Evolutionary conservation across 1,140 invertebrate species (phyloP).

Genomic region (Eciton burchellii): DNA sequence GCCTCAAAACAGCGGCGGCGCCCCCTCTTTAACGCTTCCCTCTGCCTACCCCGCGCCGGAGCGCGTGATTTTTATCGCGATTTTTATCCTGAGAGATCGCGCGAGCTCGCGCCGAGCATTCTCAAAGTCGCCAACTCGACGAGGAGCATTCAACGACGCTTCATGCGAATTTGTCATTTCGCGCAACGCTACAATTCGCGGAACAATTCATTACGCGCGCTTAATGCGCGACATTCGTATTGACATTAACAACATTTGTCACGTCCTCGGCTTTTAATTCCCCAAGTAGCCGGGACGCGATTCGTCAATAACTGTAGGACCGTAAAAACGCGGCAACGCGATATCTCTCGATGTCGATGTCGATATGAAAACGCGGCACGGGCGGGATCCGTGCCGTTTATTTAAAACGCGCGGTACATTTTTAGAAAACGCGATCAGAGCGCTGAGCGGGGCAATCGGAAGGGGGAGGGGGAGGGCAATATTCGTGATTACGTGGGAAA

Average conservation of each 20-base stretch:
- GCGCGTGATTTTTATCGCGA: no score
- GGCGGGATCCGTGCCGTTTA: background rate
- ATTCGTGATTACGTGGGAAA: slow-evolving; percentile 55
- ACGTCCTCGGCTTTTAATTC: slow-evolving; percentile 4
- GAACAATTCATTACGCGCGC: no score
- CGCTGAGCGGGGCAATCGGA: slow-evolving; percentile 34
- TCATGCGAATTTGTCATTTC: no score
- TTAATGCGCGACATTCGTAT: background rate
- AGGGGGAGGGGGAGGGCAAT: no score
- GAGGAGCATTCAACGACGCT: no score
- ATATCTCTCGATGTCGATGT: background rate
- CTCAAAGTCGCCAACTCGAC: no score
- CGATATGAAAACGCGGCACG: slow-evolving; percentile 5
- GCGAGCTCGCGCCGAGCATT: no score
- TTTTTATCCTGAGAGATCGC: no score
- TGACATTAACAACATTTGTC: background rate
- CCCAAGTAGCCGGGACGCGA: background rate
- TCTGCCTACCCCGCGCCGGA: no score
- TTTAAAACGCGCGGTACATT: slow-evolving; percentile 41
- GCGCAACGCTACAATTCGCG: no score
- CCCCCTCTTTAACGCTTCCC: slow-evolving; percentile 19
- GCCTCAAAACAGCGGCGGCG: slow-evolving; percentile 10
- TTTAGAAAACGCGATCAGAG: slow-evolving; percentile 57
- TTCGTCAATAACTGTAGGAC: background rate
- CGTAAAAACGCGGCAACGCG: background rate